A percentile compares a stretch with the other conserved stretches of the same genome.
Conservation (phyloP, 1,140 invertebrate genomes). For the Akabosia matsudoensis region DNA sequence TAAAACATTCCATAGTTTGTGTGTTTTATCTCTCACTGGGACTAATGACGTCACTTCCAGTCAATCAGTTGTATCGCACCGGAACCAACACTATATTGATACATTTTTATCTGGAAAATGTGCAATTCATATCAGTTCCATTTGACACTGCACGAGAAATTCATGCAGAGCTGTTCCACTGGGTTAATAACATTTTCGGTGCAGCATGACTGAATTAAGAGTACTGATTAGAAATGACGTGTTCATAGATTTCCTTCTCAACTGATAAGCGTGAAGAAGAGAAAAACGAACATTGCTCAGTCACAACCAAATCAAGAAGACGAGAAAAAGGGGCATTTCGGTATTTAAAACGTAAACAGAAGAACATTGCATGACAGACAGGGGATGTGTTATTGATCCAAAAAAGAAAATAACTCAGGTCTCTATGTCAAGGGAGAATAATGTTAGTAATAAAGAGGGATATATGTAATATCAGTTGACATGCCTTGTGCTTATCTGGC, state of each 20-base stretch:
- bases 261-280: background rate
- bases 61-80: too few species aligned
- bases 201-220: background rate
- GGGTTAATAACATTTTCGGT: background rate
- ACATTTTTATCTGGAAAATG: too few species aligned
- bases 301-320: background rate
- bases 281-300: too few species aligned
- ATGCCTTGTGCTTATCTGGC: constrained; percentile 7
- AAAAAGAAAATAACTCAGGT: background rate
- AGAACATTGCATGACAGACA: constrained; percentile 17
- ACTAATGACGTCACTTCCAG: too few species aligned
- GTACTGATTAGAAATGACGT: background rate
- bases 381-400: constrained; percentile 11
- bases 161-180: too few species aligned
- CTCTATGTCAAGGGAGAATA: background rate
- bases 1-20: too few species aligned
- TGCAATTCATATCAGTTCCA: too few species aligned
- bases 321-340: background rate
- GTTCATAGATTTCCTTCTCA: background rate
- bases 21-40: too few species aligned
- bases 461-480: constrained; percentile 17
- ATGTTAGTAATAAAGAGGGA: background rate
- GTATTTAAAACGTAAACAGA: background rate
- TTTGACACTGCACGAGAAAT: too few species aligned
- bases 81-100: too few species aligned